phyloP scores from a whole-genome alignment of 2,797 vertebrate species.

The Myotis findleyi region DNA sequence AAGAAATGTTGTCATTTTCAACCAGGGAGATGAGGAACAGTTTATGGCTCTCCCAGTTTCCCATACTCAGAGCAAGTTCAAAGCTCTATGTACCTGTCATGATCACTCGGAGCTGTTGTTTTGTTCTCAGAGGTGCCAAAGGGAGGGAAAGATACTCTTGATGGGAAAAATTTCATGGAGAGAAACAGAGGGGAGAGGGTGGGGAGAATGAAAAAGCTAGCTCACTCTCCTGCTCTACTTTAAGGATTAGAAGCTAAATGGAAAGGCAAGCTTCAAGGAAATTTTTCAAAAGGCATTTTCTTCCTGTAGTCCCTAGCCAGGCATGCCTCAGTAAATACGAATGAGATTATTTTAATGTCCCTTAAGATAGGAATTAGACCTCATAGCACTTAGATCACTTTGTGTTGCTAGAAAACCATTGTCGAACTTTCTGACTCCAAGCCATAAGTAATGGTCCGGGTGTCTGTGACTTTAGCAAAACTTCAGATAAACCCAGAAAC shows the following conservation, averaged over 20 bases:
- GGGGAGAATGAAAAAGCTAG: background rate
- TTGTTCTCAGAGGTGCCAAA: slow-evolving; percentile 49
- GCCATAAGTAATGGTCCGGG: background rate
- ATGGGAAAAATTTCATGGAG: background rate
- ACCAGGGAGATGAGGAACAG: slow-evolving; percentile 58
- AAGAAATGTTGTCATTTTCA: slow-evolving; percentile 81
- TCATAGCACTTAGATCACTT: background rate
- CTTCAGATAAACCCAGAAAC: background rate
- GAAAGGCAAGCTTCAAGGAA: slow-evolving; percentile 3
- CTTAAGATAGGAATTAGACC: slow-evolving; percentile 27
- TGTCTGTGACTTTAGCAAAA: slow-evolving; percentile 21
- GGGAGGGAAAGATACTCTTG: slow-evolving; percentile 46
- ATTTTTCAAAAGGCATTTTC: background rate
- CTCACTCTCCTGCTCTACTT: rapidly evolving
- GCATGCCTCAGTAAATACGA: background rate
- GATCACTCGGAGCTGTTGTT: slow-evolving; percentile 58
- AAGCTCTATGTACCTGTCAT: background rate
- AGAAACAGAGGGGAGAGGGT: background rate
- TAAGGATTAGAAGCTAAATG: slow-evolving; percentile 1
- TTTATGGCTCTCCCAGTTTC: slow-evolving; percentile 65
- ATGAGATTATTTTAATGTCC: background rate
- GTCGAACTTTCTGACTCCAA: background rate
- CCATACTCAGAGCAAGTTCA: slow-evolving; percentile 55
- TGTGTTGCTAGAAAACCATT: slow-evolving; percentile 40
- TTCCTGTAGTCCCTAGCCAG: slow-evolving; percentile 12